Base-by-base conservation (phyloP, 2,113 vertebrate species). In the Theristicus caerulescens region DNA sequence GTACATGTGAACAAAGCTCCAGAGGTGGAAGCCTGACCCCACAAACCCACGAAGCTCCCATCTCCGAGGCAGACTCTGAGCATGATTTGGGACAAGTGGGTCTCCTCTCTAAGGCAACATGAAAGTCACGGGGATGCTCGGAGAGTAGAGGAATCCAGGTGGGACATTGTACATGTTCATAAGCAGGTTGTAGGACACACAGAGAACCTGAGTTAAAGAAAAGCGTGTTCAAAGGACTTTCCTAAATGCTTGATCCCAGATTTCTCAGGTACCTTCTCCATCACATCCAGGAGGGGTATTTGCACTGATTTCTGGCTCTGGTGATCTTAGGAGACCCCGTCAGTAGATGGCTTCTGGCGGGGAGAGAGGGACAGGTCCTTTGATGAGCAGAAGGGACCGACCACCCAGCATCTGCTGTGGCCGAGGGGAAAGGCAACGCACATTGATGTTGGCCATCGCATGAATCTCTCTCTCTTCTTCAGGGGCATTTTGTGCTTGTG, bases 131-230 rank as follows among this genome's bases (percentile, higher is more conserved):
- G 49, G 14, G 31, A 40, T 77, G 36, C 36, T 13, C 2, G 2
- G 24, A n/a, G 38, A 25, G 25, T 3, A 16, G 54, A 65, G 18
- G 17, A 44, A 31, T 70, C 8, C 13, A 49, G 32, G 20, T 64
- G 62, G 29, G 46, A 25, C 7, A 1, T 1, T 6, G 8, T 6
- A 1, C 0, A 0, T 58, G 42, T 54, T n/a, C 13, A 5, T 29
- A 72, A 73, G 12, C 13, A 13, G 40, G 7, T 51, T 91, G 29
- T 55, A 19, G 85, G 49, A 46, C 34, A 38, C 19, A 4, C 13
- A 49, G 58, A 46, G 31, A 51, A 42, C 26, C 27, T 16, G 16
- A 4, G 4, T 8, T 58, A 8, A 4, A n/a, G 59, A 57, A 72
- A 32, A 70, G 58, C n/a, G 12, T 5, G 1, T 51, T 34, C 7